Evolutionary conservation across 30 jellyfish, hydroid and myxozoan species (phyloP).

Genomic region (Aurelia sp.): DNA sequence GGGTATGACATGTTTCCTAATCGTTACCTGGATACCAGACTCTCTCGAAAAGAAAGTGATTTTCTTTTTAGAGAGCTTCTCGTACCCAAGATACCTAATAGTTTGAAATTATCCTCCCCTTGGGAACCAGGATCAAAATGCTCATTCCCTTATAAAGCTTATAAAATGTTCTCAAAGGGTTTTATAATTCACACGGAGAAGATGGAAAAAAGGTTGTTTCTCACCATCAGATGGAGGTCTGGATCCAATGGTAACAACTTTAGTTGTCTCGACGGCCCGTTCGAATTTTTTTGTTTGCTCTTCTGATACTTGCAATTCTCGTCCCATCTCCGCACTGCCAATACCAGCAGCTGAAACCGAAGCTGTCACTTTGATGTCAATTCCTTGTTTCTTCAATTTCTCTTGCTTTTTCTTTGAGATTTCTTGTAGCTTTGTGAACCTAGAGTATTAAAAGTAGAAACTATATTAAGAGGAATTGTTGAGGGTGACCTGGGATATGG

Average conservation of each 20-base stretch:
- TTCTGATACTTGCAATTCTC: background rate
- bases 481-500: too few relatives aligned
- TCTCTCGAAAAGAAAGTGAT: too few relatives aligned
- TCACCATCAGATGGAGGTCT: constrained; percentile 66
- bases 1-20: too few relatives aligned
- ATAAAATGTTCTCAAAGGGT: too few relatives aligned
- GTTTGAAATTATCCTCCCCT: too few relatives aligned
- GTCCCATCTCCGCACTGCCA: constrained; percentile 8
- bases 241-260: constrained; percentile 43
- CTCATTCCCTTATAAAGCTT: too few relatives aligned
- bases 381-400: constrained; percentile 43
- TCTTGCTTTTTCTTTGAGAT: constrained; percentile 61
- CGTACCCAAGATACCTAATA: too few relatives aligned
- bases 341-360: constrained; percentile 44
- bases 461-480: too few relatives aligned
- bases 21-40: too few relatives aligned
- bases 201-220: background rate
- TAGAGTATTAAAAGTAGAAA: background rate
- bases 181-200: too few relatives aligned
- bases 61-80: too few relatives aligned
- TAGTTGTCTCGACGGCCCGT: constrained; percentile 23
- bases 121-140: too few relatives aligned
- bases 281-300: constrained; percentile 6
- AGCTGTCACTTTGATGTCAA: constrained; percentile 51
- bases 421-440: constrained; percentile 39